Base-by-base conservation (phyloP, 2,888 invertebrate genomes). In the Schizaphis graminum region DNA sequence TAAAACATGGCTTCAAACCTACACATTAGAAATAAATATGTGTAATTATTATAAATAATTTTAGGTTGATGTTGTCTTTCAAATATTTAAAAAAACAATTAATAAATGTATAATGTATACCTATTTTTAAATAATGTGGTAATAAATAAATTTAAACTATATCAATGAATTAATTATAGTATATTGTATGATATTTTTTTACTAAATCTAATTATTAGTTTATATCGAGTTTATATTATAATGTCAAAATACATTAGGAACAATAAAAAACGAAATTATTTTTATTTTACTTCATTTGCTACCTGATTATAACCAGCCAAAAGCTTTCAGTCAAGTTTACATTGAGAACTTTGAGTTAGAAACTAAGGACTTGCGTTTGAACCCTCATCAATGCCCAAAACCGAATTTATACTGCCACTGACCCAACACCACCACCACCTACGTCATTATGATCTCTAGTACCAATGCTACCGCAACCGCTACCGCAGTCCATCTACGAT, bases 321-420 rank as follows among this genome's bases (percentile, higher is more conserved):
- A 44, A 61, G 44, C 61, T 61, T 90, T 61, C 47, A 16, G 89
- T 61, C 47, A 47, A 90, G 47, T 90, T 61, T 56, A 56, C 16
- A 89, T 61, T 44, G 57, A 44, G 57, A 57, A 89, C 57, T 28
- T n/a, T 11, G 35, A 5, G 16, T 28, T 41, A 24, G 49, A 26
- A 91, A 47, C 57, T 24, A 61, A 28, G 13, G n/a, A 67, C 35
- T 49, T 41, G 57, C 24, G 57, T 86, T 92, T 41, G 47, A 86
- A 88, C 92, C 87, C 61, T 88, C 67, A 49, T 92, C 49, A 92
- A 92, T 67, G 67, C 26, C 53, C 41, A 5, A 41, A 91, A 91
- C 21, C 49, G 53, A 92, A 92, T n/a, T 67, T 88, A 35, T 88
- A 8, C 21, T 41, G 67, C 21, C 41, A 35, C 26, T 91, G 41